Conservation (phyloP, 2,113 vertebrate genomes). For the Atlantisia rogersi region DNA sequence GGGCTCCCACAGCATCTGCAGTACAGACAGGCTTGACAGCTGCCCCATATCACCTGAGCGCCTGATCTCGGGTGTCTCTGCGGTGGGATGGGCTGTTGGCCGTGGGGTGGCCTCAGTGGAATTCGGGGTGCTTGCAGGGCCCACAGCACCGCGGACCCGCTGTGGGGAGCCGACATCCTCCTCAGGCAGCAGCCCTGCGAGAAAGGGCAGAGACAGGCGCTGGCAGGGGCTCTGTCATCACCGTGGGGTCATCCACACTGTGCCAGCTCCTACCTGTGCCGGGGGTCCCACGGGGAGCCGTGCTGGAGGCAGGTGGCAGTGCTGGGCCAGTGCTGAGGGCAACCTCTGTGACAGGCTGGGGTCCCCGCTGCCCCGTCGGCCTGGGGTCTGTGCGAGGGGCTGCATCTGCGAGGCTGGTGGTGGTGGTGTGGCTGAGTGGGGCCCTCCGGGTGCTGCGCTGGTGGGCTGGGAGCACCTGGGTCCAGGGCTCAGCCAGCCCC, state of each 20-base stretch:
- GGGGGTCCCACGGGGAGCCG: not conserved
- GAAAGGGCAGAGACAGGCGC: not conserved
- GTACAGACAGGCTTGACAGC: not conserved
- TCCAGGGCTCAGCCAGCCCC: conserved; percentile 9
- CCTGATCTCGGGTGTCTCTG: conserved; percentile 3
- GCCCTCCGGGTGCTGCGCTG: conserved; percentile 52
- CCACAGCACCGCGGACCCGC: conserved; percentile 71
- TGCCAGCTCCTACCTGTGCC: conserved; percentile 51
- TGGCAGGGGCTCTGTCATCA: not conserved
- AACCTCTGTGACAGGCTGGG: not conserved
- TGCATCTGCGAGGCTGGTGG: not conserved
- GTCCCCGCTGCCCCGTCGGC: fast-evolving
- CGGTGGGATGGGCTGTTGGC: not conserved
- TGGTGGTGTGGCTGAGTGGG: not conserved
- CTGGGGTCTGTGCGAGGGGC: fast-evolving
- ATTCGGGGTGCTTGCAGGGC: not conserved
- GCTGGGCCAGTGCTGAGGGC: not conserved
- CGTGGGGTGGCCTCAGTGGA: not conserved
- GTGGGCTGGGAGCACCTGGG: not conserved
- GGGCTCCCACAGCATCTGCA: not conserved
- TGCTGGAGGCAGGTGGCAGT: not conserved
- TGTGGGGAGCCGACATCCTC: conserved; percentile 64
- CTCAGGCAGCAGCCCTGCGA: not conserved
- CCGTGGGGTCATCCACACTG: not conserved
- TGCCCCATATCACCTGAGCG: conserved; percentile 67